A percentile compares a stretch with the other conserved stretches of the same genome.
Conservation (phyloP, 2,888 invertebrate species). For the Mythimna pallens region DNA sequence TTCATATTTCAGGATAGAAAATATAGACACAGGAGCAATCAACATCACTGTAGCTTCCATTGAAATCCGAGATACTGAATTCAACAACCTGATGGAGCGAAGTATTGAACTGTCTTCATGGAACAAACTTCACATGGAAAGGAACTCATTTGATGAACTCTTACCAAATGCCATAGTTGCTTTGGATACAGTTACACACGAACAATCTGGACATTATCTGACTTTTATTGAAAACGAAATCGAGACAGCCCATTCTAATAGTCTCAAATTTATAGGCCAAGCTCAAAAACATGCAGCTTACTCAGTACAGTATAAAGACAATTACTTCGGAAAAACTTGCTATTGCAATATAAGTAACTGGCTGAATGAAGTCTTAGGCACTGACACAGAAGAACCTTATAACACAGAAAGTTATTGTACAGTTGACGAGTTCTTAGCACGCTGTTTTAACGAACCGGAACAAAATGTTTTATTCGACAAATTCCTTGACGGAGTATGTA, state of each 20-base stretch:
- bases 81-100: slow-evolving; percentile 89
- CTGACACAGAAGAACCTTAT: slow-evolving; percentile 82
- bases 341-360: slow-evolving; percentile 91
- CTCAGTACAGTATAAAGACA: slow-evolving; percentile 89
- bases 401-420: slow-evolving; percentile 91
- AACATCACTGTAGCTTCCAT: slow-evolving; percentile 92
- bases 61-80: slow-evolving; percentile 91
- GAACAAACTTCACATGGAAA: slow-evolving; percentile 91
- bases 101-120: slow-evolving; percentile 93
- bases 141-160: slow-evolving; percentile 92
- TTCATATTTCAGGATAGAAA: slow-evolving; percentile 90
- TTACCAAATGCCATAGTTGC: slow-evolving; percentile 89
- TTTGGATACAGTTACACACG: slow-evolving; percentile 88
- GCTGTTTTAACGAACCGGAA: slow-evolving; percentile 92
- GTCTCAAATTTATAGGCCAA: slow-evolving; percentile 91
- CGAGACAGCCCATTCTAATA: slow-evolving; percentile 83
- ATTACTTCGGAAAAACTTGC: slow-evolving; percentile 92
- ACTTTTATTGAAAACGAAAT: slow-evolving; percentile 87
- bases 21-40: slow-evolving; percentile 92
- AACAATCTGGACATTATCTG: slow-evolving; percentile 90
- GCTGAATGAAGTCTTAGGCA: slow-evolving; percentile 87
- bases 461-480: slow-evolving; percentile 92
- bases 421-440: slow-evolving; percentile 90
- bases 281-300: slow-evolving; percentile 83
- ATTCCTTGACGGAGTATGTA: slow-evolving; percentile 91